phyloP scores from a whole-genome alignment of 92 coral and sea anemone species.

The Muricea muricata region DNA sequence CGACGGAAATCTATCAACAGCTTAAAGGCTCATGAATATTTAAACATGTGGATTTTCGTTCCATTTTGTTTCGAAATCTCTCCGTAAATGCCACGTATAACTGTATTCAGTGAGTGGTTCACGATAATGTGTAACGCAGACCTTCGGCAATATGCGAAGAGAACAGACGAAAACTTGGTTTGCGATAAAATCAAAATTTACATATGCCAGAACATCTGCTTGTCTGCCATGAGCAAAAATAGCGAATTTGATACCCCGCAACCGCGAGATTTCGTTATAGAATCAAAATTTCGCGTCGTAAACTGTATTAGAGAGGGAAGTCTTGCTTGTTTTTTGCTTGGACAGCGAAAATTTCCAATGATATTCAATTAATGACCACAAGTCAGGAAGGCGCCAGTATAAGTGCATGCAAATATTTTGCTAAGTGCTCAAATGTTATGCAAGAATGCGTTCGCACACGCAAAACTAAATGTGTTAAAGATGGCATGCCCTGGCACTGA shows the following conservation, averaged over 20 bases:
- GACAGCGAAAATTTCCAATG: background rate
- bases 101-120: background rate
- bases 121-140: background rate
- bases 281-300: background rate
- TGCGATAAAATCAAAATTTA: background rate
- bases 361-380: background rate
- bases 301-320: background rate
- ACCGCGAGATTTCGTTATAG: background rate
- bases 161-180: background rate
- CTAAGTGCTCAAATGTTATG: background rate
- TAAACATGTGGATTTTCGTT: background rate
- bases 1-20: conserved; percentile 23
- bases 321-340: background rate
- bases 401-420: conserved; percentile 14
- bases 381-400: conserved; percentile 18
- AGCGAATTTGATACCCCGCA: background rate
- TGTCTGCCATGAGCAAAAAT: background rate
- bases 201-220: conserved; percentile 1
- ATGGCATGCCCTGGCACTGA: background rate
- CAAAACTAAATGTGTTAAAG: background rate
- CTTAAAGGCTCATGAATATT: conserved; percentile 15
- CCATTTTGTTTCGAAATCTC: background rate
- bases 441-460: background rate
- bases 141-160: background rate
- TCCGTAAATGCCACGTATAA: background rate